Base-by-base conservation (phyloP, 92 coral and sea anemone genomes). In the Pocillopora meandrina region DNA sequence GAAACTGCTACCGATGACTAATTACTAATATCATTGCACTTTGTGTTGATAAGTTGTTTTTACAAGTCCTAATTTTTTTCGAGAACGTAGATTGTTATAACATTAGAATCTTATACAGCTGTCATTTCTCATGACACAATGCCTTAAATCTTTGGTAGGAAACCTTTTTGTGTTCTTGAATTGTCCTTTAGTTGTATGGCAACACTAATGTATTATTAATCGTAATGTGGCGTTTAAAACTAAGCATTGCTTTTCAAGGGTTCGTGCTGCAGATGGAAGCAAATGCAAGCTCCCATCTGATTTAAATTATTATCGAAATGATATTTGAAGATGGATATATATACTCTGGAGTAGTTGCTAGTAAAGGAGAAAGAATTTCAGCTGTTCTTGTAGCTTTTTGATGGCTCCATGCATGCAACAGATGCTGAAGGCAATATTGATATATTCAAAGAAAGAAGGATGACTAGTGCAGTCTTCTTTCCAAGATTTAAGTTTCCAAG, bases 181-280 rank as follows among this genome's bases (percentile, higher is more conserved):
- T 68, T 70, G 55, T 15, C n/a, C 17, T 70, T 16, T 52, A 5
- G 64, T 78, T 42, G 61, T 55, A 64, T 78, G 82, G 49, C 72
- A 78, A 64, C 72, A 20, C 72, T 42, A 36, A 59, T 36, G 11
- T 59, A 78, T 78, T 36, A 63, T 64, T 63, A 33, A 78, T 26
- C 19, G 26, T 58, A 58, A 26, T 56, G 36, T 21, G 65, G 66
- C 49, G 64, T n/a, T 26, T 19, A 75, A 56, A 58, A 3, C 8
- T 42, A 42, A 17, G 55, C 74, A 36, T 70, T 12, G 16, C 35
- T 58, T 57, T 21, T 57, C 52, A 17, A 26, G 78, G 35, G 74
- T 36, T 70, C 42, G 74, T 36, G 74, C 55, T 36, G 15, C 42
- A 35, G 35, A 26, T 34, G 17, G 12, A 70, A 14, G 74, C 5